These are phyloP conservation scores for Drosophila phalerata DNA, from an alignment of 2,888 invertebrate species.

Conservation along the genomic window DNA sequence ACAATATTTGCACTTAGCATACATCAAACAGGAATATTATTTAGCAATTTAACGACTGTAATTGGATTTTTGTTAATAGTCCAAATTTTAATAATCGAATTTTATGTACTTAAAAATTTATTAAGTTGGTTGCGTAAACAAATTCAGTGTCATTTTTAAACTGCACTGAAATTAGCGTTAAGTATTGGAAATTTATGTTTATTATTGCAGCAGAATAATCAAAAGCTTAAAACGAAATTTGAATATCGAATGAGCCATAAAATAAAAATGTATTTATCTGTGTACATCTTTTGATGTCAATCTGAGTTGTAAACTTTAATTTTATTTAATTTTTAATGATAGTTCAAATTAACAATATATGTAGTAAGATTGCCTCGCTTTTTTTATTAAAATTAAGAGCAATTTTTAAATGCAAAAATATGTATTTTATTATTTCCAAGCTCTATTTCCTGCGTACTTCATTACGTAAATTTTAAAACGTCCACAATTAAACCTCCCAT, in stretches of 20 bases:
- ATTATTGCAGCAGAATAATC: not conserved
- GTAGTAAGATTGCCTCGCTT: no score
- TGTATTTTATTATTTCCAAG: no score
- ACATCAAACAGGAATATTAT: slow-evolving; percentile 6
- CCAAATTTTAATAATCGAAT: slow-evolving; percentile 1
- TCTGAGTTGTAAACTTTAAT: not conserved
- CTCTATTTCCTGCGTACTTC: not conserved
- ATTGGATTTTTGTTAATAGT: not conserved
- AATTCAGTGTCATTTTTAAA: not conserved
- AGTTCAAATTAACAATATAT: no score
- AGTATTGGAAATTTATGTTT: not conserved
- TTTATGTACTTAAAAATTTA: not conserved
- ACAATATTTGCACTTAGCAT: slow-evolving; percentile 19
- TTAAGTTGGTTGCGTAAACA: not conserved
- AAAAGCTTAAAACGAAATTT: not conserved
- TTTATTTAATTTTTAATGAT: not conserved
- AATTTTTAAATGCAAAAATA: no score
- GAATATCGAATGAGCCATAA: not conserved
- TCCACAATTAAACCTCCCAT: slow-evolving; percentile 2
- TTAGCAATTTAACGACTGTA: not conserved
- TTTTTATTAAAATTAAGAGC: no score
- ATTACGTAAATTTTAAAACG: not conserved
- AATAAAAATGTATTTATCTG: not conserved
- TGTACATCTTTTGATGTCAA: not conserved
- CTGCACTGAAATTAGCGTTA: not conserved